These are phyloP conservation scores for Tragelaphus strepsiceros DNA, from an alignment of 2,113 vertebrate genomes.

Conservation along the genomic window DNA sequence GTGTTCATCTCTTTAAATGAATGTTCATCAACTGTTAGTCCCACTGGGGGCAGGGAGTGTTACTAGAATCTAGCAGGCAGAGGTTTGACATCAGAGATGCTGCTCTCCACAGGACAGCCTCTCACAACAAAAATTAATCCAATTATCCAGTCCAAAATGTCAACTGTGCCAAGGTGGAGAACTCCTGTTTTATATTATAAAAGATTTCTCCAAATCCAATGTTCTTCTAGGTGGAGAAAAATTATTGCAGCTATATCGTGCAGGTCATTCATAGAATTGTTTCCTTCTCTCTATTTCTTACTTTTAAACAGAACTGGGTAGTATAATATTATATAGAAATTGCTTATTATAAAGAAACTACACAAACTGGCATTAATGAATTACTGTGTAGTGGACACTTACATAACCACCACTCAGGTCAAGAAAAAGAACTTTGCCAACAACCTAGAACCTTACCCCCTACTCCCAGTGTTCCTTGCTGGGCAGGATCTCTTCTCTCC, in stretches of 20 bases:
- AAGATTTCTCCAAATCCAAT: background rate
- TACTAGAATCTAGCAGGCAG: background rate
- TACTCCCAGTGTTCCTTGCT: background rate
- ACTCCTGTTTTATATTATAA: background rate
- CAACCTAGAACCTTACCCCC: rapidly evolving
- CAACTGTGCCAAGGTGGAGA: background rate
- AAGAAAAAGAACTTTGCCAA: background rate
- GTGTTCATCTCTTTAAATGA: background rate
- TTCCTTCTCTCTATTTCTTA: background rate
- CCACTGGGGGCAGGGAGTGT: rapidly evolving
- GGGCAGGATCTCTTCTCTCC: too few relatives aligned
- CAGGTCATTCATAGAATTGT: background rate
- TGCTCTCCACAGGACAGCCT: background rate
- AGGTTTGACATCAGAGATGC: background rate
- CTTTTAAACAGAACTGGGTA: background rate
- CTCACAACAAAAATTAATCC: background rate
- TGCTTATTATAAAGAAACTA: background rate
- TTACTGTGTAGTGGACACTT: background rate
- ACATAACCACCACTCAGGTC: too few relatives aligned
- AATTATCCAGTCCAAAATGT: background rate
- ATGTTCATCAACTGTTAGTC: background rate
- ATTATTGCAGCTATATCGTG: background rate
- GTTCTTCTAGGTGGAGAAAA: background rate
- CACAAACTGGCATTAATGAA: background rate
- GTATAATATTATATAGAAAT: background rate